Base-by-base conservation (phyloP, 64 coral and sea anemone genomes). In the Montipora foliosa region DNA sequence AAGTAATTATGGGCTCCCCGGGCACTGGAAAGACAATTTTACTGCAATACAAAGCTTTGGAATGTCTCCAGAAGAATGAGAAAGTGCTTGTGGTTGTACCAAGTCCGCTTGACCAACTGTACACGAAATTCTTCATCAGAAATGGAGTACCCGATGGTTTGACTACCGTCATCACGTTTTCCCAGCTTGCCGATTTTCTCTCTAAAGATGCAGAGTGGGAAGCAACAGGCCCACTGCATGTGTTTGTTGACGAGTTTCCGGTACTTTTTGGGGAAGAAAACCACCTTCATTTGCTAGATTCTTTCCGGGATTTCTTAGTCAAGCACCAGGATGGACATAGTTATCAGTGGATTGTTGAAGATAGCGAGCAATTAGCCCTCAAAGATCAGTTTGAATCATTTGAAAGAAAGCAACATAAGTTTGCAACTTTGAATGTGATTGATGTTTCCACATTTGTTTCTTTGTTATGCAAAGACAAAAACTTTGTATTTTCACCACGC, bases 11-110 rank as follows among this genome's bases (percentile, higher is more conserved):
- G 14, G 79, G 79, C 60, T 57, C 21, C 0, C 22, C 79, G 14
- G 79, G 79, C 6, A 45, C 20, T 62, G 79, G 79, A 16, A 82
- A 82, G 60, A 82, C 79, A 82, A 82, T 82, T 82, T 24, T 82
- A 21, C 53, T 82, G 0, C 79, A 82, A 58, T 82, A 37, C 79
- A 82, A 64, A 82, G 79, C 79, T 61, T 82, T 82, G 13, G 79
- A 64, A 62, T 64, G 79, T 45, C 22, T 10, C 22, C 24, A 45
- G 25, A 61, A 62, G 24, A 12, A 25, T 17, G 25, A 82, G 25
- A 82, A 82, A 22, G 79, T 82, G 4, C 10, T 82, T 1, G 60
- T 82, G 3, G 51, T 37, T 57, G 79, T 61, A 14, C 79, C 79
- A 19, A 5, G 20, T 82, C 24, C 79, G 5, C 24, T 82, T 19